phyloP scores from a whole-genome alignment of 1,140 invertebrate genomes.

The Bombus polaris region DNA sequence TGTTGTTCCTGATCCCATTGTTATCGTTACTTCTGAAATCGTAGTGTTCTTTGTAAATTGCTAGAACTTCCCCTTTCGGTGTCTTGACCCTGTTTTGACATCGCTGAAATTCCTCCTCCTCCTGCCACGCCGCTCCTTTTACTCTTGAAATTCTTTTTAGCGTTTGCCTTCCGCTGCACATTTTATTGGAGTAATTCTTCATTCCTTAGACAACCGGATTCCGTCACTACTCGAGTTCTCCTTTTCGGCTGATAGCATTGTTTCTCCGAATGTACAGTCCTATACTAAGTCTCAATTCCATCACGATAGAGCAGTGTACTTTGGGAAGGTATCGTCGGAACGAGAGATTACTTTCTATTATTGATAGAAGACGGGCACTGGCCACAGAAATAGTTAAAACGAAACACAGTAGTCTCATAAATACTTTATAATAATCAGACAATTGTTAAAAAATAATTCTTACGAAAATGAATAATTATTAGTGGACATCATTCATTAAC shows the following conservation, averaged over 20 bases:
- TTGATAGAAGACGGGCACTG: too few species aligned
- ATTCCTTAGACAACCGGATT: background rate
- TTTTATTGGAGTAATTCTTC: background rate
- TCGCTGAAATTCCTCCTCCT: background rate
- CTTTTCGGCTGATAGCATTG: background rate
- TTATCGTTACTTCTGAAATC: background rate
- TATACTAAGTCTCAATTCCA: background rate
- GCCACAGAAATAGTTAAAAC: too few species aligned
- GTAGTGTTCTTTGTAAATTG: background rate
- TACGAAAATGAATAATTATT: too few species aligned
- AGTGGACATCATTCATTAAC: too few species aligned
- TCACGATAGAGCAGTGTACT: too few species aligned
- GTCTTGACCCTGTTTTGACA: background rate
- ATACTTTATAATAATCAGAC: too few species aligned
- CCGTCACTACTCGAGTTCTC: background rate
- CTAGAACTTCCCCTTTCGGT: background rate
- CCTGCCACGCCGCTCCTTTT: too few species aligned
- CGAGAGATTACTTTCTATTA: too few species aligned
- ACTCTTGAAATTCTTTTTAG: background rate
- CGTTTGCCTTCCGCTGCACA: background rate
- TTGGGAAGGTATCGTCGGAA: too few species aligned
- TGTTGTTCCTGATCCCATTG: too few species aligned
- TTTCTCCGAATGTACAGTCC: background rate
- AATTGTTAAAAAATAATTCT: too few species aligned
- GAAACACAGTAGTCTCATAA: too few species aligned